Base-by-base conservation (phyloP, 1,140 invertebrate species). In the Procambarus clarkii region DNA sequence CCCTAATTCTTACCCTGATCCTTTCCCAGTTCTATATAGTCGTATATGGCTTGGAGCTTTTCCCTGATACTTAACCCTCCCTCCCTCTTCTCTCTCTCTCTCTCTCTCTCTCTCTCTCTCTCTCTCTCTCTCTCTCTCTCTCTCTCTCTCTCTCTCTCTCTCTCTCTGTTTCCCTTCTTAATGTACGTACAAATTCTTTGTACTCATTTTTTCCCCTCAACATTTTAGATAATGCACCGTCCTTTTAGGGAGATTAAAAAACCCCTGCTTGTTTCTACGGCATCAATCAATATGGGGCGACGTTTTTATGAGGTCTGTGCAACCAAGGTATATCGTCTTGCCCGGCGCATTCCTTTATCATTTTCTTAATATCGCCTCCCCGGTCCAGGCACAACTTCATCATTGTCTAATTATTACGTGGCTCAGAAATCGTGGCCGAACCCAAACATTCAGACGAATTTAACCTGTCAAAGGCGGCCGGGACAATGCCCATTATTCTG, bases 351-450 rank as follows among this genome's bases (percentile, higher is more conserved):
- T 91, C 88, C 88, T 91, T 91, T 85, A 91, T 85, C 88, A 91
- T 91, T 85, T 91, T 91, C 88, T 91, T 91, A 91, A 91, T 91
- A 91, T 91, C 60, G 45, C 64, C 64, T 71, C 64, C 34, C 46
- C 81, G 44, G 50, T 48, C 54, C 79, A 83, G 80, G 80, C 88
- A 91, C 88, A 91, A 84, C 88, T 91, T 91, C 88, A 91, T 91
- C 88, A 91, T 91, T 91, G 88, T 91, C 88, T 91, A 91, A 91
- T 91, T 91, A 91, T 91, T 84, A 91, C 88, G 82, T 91, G 88
- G 88, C 88, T 78, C 60, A 78, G 88, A 91, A 91, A 91, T 84
- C 88, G 88, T 91, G 88, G 74, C 64, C 50, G 34, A 85, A 91
- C 88, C 88, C 88, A 91, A 91, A 91, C 88, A 91, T 91, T 84